These are phyloP conservation scores for Nothoprocta perdicaria DNA, from an alignment of 2,113 vertebrate species.

Conservation along the genomic window DNA sequence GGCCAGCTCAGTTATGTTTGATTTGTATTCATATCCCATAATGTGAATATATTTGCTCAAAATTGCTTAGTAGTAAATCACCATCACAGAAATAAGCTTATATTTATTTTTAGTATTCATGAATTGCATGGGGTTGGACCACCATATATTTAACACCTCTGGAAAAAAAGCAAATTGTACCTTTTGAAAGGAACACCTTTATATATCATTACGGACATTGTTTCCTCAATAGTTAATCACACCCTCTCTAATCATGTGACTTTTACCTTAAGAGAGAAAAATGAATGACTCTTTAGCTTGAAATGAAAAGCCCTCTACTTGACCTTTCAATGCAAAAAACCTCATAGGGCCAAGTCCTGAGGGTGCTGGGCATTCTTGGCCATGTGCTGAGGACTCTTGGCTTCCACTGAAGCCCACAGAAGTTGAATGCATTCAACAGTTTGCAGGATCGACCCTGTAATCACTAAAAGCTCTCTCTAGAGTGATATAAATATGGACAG, in stretches of 20 bases:
- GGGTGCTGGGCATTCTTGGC: slow-evolving; percentile 3
- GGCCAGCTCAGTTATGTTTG: slow-evolving; percentile 74
- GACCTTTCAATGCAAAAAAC: slow-evolving; percentile 60
- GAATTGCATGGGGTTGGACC: slow-evolving; percentile 71
- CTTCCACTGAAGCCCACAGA: background rate
- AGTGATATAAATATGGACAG: slow-evolving; percentile 66
- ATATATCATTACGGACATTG: slow-evolving; percentile 78
- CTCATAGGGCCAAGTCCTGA: background rate
- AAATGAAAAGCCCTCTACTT: slow-evolving; percentile 76
- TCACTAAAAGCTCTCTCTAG: slow-evolving; percentile 63
- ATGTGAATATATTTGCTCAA: slow-evolving; percentile 79
- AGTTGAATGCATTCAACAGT: slow-evolving; percentile 13
- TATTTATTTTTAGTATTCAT: slow-evolving; percentile 81
- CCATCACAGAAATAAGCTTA: slow-evolving; percentile 79
- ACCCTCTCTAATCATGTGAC: slow-evolving; percentile 68
- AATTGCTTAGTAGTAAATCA: slow-evolving; percentile 81
- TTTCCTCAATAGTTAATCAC: slow-evolving; percentile 81
- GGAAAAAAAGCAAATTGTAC: slow-evolving; percentile 77
- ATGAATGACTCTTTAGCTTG: slow-evolving; percentile 67
- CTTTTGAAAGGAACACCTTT: slow-evolving; percentile 77
- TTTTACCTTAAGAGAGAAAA: slow-evolving; percentile 77
- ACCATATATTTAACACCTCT: slow-evolving; percentile 79
- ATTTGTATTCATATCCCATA: slow-evolving; percentile 80
- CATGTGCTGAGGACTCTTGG: background rate
- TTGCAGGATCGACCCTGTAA: slow-evolving; percentile 41